Conservation (phyloP, 92 coral and sea anemone species). For the Umimayanthus chanpuru region DNA sequence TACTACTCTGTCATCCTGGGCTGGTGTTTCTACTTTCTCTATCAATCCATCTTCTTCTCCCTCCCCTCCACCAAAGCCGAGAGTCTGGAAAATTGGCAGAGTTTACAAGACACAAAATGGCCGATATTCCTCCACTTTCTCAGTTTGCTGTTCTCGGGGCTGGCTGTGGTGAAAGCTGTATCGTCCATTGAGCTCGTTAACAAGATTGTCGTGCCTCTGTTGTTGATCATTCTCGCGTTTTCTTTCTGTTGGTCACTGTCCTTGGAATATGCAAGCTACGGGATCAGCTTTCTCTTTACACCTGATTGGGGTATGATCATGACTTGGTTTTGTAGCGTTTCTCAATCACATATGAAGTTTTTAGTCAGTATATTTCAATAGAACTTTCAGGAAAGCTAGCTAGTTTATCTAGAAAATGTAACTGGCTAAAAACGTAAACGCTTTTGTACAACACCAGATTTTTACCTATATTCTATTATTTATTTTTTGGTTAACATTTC, state of each 20-base stretch:
- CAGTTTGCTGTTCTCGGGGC: slow-evolving; percentile 66
- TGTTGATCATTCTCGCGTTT: slow-evolving; percentile 57
- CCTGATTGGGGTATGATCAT: slow-evolving; percentile 80
- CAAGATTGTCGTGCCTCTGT: slow-evolving; percentile 75
- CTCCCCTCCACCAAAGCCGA: slow-evolving; percentile 61
- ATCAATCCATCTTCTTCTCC: slow-evolving; percentile 59
- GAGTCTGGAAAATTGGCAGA: slow-evolving; percentile 57
- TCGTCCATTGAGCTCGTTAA: slow-evolving; percentile 78
- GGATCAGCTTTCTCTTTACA: slow-evolving; percentile 72
- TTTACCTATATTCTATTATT: no score
- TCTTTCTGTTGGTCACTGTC: slow-evolving; percentile 77
- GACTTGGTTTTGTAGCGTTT: neutral
- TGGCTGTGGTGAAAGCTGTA: slow-evolving; percentile 64
- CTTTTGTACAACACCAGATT: no score
- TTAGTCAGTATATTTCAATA: no score
- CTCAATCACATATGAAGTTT: neutral
- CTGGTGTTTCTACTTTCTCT: slow-evolving; percentile 81
- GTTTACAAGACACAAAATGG: slow-evolving; percentile 64
- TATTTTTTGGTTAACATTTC: no score
- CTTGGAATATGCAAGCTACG: slow-evolving; percentile 71
- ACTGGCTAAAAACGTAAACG: no score
- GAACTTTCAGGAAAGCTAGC: no score
- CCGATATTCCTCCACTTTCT: slow-evolving; percentile 75
- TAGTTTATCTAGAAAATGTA: no score
- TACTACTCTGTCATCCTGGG: slow-evolving; percentile 86